Evolutionary conservation across 2,113 vertebrate genomes (phyloP), one percentile per base, ranked within the genome.

Genomic region (Casuarius casuarius): DNA sequence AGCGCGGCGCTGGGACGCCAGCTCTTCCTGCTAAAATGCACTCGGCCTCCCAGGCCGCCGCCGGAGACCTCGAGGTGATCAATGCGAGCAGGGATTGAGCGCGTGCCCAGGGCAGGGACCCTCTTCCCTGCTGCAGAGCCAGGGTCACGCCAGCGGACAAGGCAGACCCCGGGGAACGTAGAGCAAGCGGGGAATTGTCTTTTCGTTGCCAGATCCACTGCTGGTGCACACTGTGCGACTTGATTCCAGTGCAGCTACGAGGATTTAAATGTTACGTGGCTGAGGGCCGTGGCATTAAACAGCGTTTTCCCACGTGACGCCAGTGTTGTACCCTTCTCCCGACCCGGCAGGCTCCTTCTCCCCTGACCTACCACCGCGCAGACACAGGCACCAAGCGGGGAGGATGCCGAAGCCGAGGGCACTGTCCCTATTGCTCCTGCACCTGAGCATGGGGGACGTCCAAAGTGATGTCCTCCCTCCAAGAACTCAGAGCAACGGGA

Each of bases 381-480:
- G 10, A 20, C 4, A 5, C 10, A 31, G 42, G 42, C 29, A 35
- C 18, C 1, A 1, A 65, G 51, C 51, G 19, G 10, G 84, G 44
- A 59, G 51, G 51, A 33, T 18, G 20, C 26, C 65, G 72, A 56
- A 52, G 48, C 48, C 42, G 29, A 3, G 1, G 38, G 44, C 22
- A 51, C 19, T 31, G 2, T 1, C 48, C 46, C 31, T 42, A 19
- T 19, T 10, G 7, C 52, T 52, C 51, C 33, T 13, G 35, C 42
- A 20, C 2, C 1, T 4, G 21, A 59, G 31, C 1, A 1, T 0
- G 1, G 4, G 29, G 7, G 46, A 2, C 22, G 73, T 12, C 10
- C 23, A 23, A 18, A 13, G 17, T 0, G 68, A 35, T 35, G 42
- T 19, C 59, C 12, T 5, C 46, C 49, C 42, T 71, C 26, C 44